Base-by-base conservation (phyloP, 2,113 vertebrate species). In the Rhynchopsitta pachyrhyncha region DNA sequence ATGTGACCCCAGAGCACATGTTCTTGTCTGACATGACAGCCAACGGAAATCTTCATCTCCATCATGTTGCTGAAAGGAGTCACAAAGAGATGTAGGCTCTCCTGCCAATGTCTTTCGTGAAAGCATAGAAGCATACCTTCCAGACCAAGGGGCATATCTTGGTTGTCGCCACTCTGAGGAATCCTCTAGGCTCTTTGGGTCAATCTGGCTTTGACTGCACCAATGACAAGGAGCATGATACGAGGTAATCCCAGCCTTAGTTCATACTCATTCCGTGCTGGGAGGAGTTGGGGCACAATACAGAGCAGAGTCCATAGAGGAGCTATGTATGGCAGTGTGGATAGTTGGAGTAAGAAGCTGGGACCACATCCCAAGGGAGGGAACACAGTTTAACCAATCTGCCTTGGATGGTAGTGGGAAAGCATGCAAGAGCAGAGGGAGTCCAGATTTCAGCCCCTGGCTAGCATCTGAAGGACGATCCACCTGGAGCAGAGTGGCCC, bases 1-100 rank as follows among this genome's bases (percentile, higher is more conserved):
- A 94, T 63, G 37, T 84, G 80, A 94, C 77, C 81, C 52, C 57
- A 50, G 83, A 79, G 66, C 42, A 71, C 52, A 53, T 10, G 19
- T 5, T 86, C 49, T 85, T 94, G 89, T 84, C 80, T 95, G 91
- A 92, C 74, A 63, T 24, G 82, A 89, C 81, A 95, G 86, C 57
- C 44, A 31, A 77, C 62, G 63, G 84, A 91, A 95, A 87, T 81
- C 49, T 76, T 67, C 47, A 29, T 90, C 78, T 90, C 37, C 9
- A 16, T 71, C 29, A 37, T 75, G 24, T 66, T 88, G 42, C 66
- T 71, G 67, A 78, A 69, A 28, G 14, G 29, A 93, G 27, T 31
- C 80, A 55, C 5, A 4, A 44, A 64, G 35, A 47, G 29, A 71
- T 27, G 7, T 14, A 19, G 23, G 9, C 10, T 82, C 14, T 29